phyloP scores from a whole-genome alignment of 2,888 invertebrate species.

The Dromius quadrimaculatus region DNA sequence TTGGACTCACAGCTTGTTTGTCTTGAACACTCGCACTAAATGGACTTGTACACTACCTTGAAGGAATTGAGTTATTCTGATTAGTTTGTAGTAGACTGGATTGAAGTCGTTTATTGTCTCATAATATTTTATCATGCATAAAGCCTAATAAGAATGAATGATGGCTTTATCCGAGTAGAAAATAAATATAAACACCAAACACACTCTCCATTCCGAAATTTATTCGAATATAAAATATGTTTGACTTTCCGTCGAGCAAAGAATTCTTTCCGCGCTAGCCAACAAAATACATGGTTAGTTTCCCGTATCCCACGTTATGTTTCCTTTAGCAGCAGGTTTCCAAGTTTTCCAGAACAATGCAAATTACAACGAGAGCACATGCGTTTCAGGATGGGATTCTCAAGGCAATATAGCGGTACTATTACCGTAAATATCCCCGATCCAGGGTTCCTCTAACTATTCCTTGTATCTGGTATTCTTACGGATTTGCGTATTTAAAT shows the following conservation, averaged over 20 bases:
- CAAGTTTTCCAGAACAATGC: conserved; percentile 24
- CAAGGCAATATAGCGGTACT: conserved; percentile 23
- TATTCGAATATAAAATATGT: too few relatives aligned
- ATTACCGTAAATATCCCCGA: conserved; percentile 49
- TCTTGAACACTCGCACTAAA: too few relatives aligned
- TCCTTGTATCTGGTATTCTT: conserved; percentile 14
- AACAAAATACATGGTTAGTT: conserved; percentile 4
- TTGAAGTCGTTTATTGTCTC: too few relatives aligned
- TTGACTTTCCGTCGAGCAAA: neutral
- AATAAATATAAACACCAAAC: too few relatives aligned
- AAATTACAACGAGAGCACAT: conserved; percentile 25
- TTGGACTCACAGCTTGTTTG: too few relatives aligned
- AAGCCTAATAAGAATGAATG: too few relatives aligned
- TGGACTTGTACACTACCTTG: too few relatives aligned
- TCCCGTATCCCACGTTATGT: conserved; percentile 13
- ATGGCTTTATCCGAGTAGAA: too few relatives aligned
- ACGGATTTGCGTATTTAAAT: conserved; percentile 32
- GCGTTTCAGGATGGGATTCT: conserved; percentile 3
- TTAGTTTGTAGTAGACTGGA: too few relatives aligned
- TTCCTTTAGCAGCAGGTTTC: conserved; percentile 19
- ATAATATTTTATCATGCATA: too few relatives aligned
- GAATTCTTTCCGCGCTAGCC: neutral
- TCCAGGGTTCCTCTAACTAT: neutral
- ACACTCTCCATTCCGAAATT: too few relatives aligned
- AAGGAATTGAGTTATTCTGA: too few relatives aligned